Percentiles rank a stretch among this genome's conserved stretches.
These are phyloP conservation scores for Microtus pennsylvanicus DNA, from an alignment of 2,113 vertebrate genomes.

Conservation along the genomic window DNA sequence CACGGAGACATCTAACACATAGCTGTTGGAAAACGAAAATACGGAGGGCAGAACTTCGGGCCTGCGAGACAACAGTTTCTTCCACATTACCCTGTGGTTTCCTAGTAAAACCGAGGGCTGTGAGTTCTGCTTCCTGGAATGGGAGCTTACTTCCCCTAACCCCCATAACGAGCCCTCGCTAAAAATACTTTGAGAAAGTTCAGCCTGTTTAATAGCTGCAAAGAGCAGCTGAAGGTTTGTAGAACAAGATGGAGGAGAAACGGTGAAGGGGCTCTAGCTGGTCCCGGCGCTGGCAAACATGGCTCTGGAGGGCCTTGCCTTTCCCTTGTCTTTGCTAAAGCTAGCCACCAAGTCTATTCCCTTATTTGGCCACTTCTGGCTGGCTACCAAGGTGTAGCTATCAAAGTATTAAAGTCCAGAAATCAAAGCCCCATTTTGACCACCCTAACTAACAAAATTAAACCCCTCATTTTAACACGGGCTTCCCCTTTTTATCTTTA, in stretches of 20 bases:
- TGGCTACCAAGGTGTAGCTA: not conserved
- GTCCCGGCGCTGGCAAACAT: not conserved
- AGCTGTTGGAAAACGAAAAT: constrained; percentile 49
- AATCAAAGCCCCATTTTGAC: not conserved
- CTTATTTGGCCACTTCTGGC: not conserved
- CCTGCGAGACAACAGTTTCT: constrained; percentile 42
- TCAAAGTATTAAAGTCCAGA: not conserved
- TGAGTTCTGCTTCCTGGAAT: constrained; percentile 65
- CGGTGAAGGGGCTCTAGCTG: not conserved
- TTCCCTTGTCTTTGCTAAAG: not conserved
- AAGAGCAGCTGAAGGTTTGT: not conserved
- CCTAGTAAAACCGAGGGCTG: constrained; percentile 45
- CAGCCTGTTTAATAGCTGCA: not conserved
- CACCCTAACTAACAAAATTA: not conserved
- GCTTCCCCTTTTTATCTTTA: not conserved
- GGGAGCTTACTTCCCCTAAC: not conserved
- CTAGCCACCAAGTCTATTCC: not conserved
- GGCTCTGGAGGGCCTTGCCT: not conserved
- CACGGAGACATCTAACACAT: not conserved
- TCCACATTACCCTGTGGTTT: constrained; percentile 58
- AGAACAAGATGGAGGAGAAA: constrained; percentile 42
- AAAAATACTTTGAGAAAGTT: constrained; percentile 50
- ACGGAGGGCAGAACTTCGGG: not conserved
- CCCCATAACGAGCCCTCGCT: not conserved
- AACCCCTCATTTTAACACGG: not conserved